Base-by-base conservation (phyloP, 92 coral and sea anemone genomes). In the Epizoanthus ramosus region DNA sequence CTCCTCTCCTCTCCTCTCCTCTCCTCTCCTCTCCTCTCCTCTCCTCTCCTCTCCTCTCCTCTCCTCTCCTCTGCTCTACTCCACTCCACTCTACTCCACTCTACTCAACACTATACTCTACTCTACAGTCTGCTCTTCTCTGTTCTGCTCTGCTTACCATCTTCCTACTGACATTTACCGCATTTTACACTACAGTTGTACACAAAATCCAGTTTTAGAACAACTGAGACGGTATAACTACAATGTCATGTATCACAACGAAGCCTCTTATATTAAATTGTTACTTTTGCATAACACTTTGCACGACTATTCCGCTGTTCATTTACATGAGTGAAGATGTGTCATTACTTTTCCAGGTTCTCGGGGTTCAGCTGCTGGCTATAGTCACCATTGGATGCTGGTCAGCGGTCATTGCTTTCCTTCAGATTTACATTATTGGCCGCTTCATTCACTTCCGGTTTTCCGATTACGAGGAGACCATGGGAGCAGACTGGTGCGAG, bases 401-500 rank as follows among this genome's bases (percentile, higher is more conserved):
- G 82, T 77, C 82, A 61, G 82, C 82, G 45, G 10, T 60, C 33
- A 22, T 77, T 14, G 82, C 82, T 14, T 77, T 77, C 82, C 82
- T 77, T 37, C 82, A 77, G 82, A 77, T 77, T 77, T 77, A 77
- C 68, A 59, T 77, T 3, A 77, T 77, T 39, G 82, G 82, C 23
- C 58, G 35, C 6, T 77, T 77, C 35, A 61, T 77, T 22, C 82
- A 77, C 19, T 77, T 77, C 68, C 82, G 82, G 35, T 77, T 77
- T 24, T 77, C 82, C 31, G 82, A 77, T 68, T 21, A 37, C 21
- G 82, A 77, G 54, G 82, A 77, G 23, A 77, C 53, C 25, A 61
- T 59, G 63, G 82, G 82, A 61, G 82, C 82, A 14, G 82, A 77
- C 70, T 77, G 71, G 82, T 77, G 82, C 70, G 82, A 77, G 71